A percentile compares a stretch with the other conserved stretches of the same genome.
These are phyloP conservation scores for Strigamia crassipes DNA, from an alignment of 2,888 invertebrate genomes.

Conservation along the genomic window DNA sequence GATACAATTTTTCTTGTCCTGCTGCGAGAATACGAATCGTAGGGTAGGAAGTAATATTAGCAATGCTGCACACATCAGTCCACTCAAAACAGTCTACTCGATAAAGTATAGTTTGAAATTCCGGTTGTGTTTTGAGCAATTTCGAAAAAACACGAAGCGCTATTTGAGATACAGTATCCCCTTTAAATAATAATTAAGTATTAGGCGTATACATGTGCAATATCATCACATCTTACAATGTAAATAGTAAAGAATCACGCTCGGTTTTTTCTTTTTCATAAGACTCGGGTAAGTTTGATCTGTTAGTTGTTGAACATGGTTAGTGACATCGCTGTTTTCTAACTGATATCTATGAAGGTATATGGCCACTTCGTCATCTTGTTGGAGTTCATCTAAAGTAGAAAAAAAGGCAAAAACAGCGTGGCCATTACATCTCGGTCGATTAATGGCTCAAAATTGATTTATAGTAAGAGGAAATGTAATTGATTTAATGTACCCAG, in stretches of 20 bases:
- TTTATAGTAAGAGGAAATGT: background rate
- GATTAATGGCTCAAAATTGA: background rate
- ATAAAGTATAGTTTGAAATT: background rate
- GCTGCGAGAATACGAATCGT: background rate
- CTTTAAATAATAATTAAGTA: background rate
- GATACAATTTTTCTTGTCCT: background rate
- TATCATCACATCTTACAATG: background rate
- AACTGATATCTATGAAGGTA: background rate
- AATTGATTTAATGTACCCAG: background rate
- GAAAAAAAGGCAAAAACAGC: background rate
- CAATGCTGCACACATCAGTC: background rate
- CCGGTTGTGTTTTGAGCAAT: background rate
- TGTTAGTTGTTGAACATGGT: background rate
- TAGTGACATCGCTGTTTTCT: background rate
- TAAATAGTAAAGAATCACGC: background rate
- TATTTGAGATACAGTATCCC: slow-evolving; percentile 17
- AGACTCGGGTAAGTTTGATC: background rate
- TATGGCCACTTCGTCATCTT: slow-evolving; percentile 17
- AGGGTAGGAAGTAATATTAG: background rate
- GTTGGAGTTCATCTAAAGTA: background rate
- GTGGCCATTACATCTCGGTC: too few relatives aligned
- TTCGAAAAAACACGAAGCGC: background rate
- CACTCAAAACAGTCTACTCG: background rate
- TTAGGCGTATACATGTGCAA: background rate
- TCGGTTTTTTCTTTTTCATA: background rate